These are phyloP conservation scores for Schrankia costaestrigalis DNA, from an alignment of 2,888 invertebrate genomes.

Conservation along the genomic window DNA sequence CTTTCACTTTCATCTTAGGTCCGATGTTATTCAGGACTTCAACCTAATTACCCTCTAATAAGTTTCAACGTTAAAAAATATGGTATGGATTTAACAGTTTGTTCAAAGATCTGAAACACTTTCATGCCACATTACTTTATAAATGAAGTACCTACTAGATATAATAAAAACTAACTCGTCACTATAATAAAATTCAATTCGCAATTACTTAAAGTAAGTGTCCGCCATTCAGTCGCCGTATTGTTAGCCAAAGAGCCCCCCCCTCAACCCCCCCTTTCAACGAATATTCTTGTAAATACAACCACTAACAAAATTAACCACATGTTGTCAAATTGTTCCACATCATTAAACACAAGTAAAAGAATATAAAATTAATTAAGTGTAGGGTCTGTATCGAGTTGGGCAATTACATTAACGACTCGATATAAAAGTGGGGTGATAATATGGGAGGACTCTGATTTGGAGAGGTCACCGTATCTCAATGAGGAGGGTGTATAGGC, in stretches of 20 bases:
- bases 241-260: not conserved
- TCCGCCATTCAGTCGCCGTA: too few relatives aligned
- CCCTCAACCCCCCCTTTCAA: not conserved
- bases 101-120: too few relatives aligned
- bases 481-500: constrained; percentile 47
- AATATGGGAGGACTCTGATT: constrained; percentile 54
- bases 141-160: too few relatives aligned
- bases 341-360: constrained; percentile 24
- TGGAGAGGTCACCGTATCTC: constrained; percentile 69
- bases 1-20: too few relatives aligned
- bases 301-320: constrained; percentile 8
- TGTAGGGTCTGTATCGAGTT: constrained; percentile 10
- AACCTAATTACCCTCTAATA: too few relatives aligned
- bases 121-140: too few relatives aligned
- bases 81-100: too few relatives aligned
- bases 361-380: constrained; percentile 32
- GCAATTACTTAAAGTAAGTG: too few relatives aligned
- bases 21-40: too few relatives aligned
- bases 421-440: constrained; percentile 57
- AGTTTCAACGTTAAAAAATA: too few relatives aligned
- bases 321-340: constrained; percentile 9
- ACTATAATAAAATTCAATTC: too few relatives aligned
- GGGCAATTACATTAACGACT: constrained; percentile 63
- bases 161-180: too few relatives aligned
- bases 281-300: constrained; percentile 1